Evolutionary conservation across 2,113 vertebrate species (phyloP).

Genomic region (Sphyrna mokarran): DNA sequence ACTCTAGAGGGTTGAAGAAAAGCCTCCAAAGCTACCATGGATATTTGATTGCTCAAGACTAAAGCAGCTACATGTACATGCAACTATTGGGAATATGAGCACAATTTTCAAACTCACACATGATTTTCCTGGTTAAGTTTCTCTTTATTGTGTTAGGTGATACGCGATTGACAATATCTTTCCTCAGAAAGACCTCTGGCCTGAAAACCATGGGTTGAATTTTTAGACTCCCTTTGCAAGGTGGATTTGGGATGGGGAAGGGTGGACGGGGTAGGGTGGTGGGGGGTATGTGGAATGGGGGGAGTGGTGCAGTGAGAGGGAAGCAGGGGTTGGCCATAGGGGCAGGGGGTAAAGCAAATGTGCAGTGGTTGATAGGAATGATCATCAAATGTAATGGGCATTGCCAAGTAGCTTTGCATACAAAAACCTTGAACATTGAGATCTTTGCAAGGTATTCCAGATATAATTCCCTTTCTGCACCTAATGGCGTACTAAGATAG

Average conservation of each 20-base stretch:
- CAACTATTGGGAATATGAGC: slow-evolving; percentile 46
- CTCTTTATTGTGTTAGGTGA: neutral
- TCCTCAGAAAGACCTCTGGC: neutral
- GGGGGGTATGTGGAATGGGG: no score
- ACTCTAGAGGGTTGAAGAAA: slow-evolving; percentile 57
- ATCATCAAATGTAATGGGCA: neutral
- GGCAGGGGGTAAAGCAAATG: neutral
- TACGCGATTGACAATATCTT: neutral
- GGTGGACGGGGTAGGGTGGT: no score
- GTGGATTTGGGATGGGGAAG: no score
- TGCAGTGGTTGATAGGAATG: neutral
- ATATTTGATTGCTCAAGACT: slow-evolving; percentile 47
- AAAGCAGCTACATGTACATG: slow-evolving; percentile 43
- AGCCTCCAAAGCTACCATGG: slow-evolving; percentile 51
- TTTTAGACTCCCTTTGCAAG: neutral
- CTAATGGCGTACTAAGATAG: no score
- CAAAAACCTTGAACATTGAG: neutral
- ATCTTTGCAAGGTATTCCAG: neutral
- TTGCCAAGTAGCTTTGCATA: neutral
- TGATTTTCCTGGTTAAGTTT: slow-evolving; percentile 40
- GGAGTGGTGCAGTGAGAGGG: no score
- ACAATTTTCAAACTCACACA: slow-evolving; percentile 38
- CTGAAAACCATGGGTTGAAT: neutral
- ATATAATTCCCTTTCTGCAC: no score
- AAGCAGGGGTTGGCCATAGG: no score